These are phyloP conservation scores for Calliphora vomitoria DNA, from an alignment of 2,888 invertebrate species.

Conservation along the genomic window DNA sequence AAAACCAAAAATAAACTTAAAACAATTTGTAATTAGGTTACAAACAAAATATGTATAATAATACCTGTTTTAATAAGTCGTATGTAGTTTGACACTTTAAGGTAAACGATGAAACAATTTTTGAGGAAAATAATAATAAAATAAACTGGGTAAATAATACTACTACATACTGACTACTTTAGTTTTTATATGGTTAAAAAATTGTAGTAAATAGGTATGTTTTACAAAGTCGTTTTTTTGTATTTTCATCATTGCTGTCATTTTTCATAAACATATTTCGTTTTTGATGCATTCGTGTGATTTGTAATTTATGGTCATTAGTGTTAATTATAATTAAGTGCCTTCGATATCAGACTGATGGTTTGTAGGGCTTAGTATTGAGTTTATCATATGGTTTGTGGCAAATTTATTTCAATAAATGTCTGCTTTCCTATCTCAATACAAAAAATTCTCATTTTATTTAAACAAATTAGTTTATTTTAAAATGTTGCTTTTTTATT, in stretches of 20 bases:
- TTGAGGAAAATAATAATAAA: neutral
- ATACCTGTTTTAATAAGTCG: neutral
- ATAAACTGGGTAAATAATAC: neutral
- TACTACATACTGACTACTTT: neutral
- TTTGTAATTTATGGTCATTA: slow-evolving; percentile 52
- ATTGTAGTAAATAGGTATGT: neutral
- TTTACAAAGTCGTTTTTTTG: neutral
- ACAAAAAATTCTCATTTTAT: too few relatives aligned
- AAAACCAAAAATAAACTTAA: neutral
- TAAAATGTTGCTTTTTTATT: too few relatives aligned
- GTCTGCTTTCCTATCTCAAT: too few relatives aligned
- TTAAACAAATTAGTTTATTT: too few relatives aligned
- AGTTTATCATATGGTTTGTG: slow-evolving; percentile 5
- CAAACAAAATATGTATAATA: neutral
- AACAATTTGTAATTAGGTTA: slow-evolving; percentile 23
- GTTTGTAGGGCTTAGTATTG: neutral
- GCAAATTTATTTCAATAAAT: neutral
- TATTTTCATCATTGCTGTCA: neutral
- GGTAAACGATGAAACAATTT: neutral
- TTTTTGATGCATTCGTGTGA: slow-evolving; percentile 24
- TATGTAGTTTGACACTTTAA: slow-evolving; percentile 7
- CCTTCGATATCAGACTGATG: neutral
- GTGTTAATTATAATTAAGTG: slow-evolving; percentile 46
- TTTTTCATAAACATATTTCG: neutral
- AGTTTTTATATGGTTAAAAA: slow-evolving; percentile 4